phyloP scores from a whole-genome alignment of 2,797 vertebrate genomes.

The Pelodytes ibericus region DNA sequence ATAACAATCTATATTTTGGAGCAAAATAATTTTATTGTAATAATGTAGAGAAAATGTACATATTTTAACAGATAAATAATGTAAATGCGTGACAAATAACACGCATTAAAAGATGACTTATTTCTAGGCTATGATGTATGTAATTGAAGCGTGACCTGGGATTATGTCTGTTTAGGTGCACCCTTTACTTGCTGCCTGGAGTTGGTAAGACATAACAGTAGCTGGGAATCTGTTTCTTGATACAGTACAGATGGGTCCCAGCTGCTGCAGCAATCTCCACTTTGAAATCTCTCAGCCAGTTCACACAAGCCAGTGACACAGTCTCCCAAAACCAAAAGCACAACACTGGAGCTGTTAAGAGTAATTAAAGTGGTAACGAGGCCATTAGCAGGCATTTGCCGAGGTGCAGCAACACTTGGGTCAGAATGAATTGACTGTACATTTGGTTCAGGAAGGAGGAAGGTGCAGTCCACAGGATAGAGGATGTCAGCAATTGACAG shows the following conservation, averaged over 20 bases:
- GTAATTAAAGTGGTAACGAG: constrained; percentile 77
- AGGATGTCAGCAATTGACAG: constrained; percentile 51
- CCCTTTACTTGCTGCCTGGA: constrained; percentile 5
- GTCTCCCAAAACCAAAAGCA: constrained; percentile 65
- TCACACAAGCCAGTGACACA: constrained; percentile 75
- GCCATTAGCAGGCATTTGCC: constrained; percentile 69
- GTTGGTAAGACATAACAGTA: constrained; percentile 67
- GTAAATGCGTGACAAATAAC: too few relatives aligned
- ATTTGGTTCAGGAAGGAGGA: constrained; percentile 54
- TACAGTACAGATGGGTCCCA: constrained; percentile 92
- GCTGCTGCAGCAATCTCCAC: constrained; percentile 91
- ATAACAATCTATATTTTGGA: too few relatives aligned
- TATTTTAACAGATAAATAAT: too few relatives aligned
- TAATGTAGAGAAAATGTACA: too few relatives aligned
- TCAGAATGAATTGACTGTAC: constrained; percentile 62
- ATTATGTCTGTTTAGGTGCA: not conserved
- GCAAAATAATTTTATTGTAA: too few relatives aligned
- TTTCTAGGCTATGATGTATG: not conserved
- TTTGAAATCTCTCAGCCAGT: constrained; percentile 70
- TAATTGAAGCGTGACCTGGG: not conserved
- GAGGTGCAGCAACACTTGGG: constrained; percentile 59
- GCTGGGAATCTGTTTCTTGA: constrained; percentile 78
- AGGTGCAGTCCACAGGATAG: constrained; percentile 22
- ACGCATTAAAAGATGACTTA: too few relatives aligned
- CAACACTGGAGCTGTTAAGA: constrained; percentile 72